These are phyloP conservation scores for Agapornis roseicollis DNA, from an alignment of 2,113 vertebrate genomes.

Conservation along the genomic window DNA sequence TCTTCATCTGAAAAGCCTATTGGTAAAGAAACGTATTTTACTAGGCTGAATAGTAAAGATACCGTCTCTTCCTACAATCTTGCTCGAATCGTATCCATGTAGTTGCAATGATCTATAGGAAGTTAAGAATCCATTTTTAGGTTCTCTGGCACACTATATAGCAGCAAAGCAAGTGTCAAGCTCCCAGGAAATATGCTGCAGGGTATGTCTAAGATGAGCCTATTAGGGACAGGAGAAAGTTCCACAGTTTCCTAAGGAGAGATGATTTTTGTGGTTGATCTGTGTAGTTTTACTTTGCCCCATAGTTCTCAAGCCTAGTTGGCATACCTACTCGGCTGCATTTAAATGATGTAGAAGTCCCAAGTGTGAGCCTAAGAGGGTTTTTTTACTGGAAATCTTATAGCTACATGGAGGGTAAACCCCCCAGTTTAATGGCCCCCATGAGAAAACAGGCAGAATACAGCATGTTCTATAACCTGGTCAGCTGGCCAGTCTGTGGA, in stretches of 20 bases:
- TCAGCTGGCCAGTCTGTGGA: neutral
- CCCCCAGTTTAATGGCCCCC: neutral
- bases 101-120: neutral
- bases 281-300: neutral
- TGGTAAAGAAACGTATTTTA: neutral
- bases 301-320: neutral
- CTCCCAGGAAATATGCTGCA: neutral
- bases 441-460: neutral
- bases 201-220: neutral
- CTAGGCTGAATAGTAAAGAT: neutral
- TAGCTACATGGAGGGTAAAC: neutral
- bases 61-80: neutral
- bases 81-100: neutral
- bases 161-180: neutral
- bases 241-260: neutral
- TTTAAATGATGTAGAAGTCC: neutral
- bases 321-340: neutral
- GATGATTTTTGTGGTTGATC: neutral
- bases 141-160: neutral
- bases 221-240: neutral
- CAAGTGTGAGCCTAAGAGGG: neutral
- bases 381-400: neutral
- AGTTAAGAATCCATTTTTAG: neutral
- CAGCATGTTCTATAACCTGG: neutral
- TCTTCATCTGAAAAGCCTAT: neutral